These are phyloP conservation scores for Erythrocercus mccallii DNA, from an alignment of 2,113 vertebrate species.

Conservation along the genomic window DNA sequence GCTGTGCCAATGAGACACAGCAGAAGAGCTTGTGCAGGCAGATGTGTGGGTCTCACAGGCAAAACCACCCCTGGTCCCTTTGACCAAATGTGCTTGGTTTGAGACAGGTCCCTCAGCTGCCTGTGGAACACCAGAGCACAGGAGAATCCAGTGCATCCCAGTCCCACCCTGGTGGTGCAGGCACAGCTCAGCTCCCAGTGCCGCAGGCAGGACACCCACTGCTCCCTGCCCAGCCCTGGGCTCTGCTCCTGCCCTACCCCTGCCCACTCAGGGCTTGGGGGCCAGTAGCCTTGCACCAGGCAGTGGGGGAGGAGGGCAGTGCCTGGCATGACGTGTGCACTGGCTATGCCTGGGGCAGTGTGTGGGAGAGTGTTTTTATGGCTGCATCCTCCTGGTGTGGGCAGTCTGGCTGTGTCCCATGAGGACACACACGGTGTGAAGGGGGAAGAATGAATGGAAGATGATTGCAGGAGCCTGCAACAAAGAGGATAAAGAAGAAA, in stretches of 20 bases:
- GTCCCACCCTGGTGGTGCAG: not conserved
- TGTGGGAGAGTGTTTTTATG: not conserved
- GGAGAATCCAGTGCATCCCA: fast-evolving
- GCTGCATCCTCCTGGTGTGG: not conserved
- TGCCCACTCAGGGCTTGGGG: not conserved
- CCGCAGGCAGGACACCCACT: fast-evolving
- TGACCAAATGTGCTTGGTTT: not conserved
- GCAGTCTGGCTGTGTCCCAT: not conserved
- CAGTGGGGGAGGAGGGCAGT: not conserved
- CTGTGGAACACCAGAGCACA: fast-evolving
- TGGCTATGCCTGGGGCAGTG: not conserved
- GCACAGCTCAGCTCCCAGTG: fast-evolving
- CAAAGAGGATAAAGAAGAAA: not conserved
- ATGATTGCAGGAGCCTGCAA: not conserved
- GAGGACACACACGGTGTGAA: fast-evolving
- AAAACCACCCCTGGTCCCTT: not conserved
- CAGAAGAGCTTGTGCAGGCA: not conserved
- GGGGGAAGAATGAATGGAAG: not conserved
- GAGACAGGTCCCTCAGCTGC: not conserved
- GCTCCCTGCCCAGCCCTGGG: not conserved
- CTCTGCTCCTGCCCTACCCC: not conserved
- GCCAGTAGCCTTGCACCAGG: not conserved
- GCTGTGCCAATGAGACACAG: not conserved
- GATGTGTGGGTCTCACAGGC: not conserved
- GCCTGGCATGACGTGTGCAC: fast-evolving